phyloP scores from a whole-genome alignment of 2,797 vertebrate species.

The Poecile montanus region DNA sequence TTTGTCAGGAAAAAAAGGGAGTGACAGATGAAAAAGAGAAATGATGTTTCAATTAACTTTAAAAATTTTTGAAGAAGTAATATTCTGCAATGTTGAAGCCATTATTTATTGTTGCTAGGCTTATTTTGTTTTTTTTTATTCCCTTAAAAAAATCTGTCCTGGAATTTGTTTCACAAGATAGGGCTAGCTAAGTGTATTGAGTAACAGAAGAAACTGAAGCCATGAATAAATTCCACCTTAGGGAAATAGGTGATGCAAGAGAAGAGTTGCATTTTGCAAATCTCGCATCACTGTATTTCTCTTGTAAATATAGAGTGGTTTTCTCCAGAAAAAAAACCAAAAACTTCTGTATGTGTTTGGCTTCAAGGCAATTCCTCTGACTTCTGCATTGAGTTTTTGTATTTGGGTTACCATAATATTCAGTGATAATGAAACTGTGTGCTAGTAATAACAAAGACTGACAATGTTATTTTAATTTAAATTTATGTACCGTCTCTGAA shows the following conservation, averaged over 20 bases:
- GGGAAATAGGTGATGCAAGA: not conserved
- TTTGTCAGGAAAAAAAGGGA: not conserved
- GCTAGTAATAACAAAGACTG: not conserved
- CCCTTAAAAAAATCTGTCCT: not conserved
- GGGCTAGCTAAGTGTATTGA: not conserved
- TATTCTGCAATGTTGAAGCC: not conserved
- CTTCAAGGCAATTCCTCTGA: not conserved
- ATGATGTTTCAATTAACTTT: not conserved
- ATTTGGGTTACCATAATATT: not conserved
- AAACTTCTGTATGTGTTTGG: not conserved
- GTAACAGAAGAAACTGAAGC: not conserved
- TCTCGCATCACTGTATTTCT: not conserved
- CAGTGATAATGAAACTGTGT: not conserved
- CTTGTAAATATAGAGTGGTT: not conserved
- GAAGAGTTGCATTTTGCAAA: not conserved
- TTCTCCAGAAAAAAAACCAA: not conserved
- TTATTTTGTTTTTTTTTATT: fast-evolving
- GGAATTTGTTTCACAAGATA: not conserved
- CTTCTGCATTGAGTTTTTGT: not conserved
- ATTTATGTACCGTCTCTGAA: not conserved
- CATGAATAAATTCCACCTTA: not conserved
- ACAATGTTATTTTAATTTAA: not conserved
- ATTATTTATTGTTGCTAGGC: not conserved
- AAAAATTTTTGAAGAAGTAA: not conserved
- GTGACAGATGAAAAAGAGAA: not conserved